These are phyloP conservation scores for Globia sparganii DNA, from an alignment of 2,888 invertebrate species.

Conservation along the genomic window DNA sequence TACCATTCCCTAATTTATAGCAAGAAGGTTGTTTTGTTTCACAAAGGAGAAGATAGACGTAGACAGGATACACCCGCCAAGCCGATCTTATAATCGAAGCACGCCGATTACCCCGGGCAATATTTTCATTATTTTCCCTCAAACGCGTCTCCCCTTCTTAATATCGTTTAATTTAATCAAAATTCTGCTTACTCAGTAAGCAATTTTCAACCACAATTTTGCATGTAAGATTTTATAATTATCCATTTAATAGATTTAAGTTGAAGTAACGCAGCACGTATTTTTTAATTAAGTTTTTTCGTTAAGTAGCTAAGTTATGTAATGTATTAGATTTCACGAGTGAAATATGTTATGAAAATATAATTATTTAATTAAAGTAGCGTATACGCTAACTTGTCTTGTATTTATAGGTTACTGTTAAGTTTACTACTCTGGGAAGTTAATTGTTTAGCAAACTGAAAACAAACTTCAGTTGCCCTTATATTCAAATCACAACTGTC, in stretches of 20 bases:
- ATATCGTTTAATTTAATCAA: conserved; percentile 88
- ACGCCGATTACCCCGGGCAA: conserved; percentile 76
- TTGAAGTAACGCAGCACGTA: conserved; percentile 64
- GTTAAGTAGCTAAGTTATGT: conserved; percentile 12
- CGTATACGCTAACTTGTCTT: background rate
- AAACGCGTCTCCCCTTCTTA: conserved; percentile 83
- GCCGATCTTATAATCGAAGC: conserved; percentile 71
- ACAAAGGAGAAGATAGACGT: conserved; percentile 26
- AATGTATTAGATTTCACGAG: conserved; percentile 6
- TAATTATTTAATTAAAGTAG: background rate
- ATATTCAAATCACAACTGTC: background rate
- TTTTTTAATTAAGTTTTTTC: conserved; percentile 52
- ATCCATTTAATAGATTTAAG: conserved; percentile 69
- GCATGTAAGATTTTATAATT: conserved; percentile 83
- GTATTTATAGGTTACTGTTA: background rate
- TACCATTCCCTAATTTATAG: conserved; percentile 6
- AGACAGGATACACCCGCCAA: conserved; percentile 15
- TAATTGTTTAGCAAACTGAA: background rate
- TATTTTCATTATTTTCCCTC: conserved; percentile 88
- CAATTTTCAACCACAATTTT: conserved; percentile 80
- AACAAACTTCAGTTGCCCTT: background rate
- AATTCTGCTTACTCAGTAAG: conserved; percentile 80
- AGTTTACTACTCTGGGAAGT: background rate
- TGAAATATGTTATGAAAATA: conserved; percentile 1
- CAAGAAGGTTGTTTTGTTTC: conserved; percentile 40